Base-by-base conservation (phyloP, 2,888 invertebrate genomes). In the Eretmocerus hayati region DNA sequence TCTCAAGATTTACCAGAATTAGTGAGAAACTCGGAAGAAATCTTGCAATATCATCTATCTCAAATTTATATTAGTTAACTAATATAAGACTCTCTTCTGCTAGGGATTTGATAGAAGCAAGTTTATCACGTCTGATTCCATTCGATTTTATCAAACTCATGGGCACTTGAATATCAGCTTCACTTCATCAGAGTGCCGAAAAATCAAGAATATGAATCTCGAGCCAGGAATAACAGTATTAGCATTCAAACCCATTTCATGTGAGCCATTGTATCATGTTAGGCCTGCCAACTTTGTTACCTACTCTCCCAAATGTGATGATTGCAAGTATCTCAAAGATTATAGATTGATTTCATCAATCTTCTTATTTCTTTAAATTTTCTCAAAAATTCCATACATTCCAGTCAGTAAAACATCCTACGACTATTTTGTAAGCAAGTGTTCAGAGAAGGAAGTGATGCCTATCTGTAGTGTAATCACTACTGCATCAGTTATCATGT, bases 331-430 rank as follows among this genome's bases (percentile, higher is more conserved):
- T 37, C 35, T 15, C 4, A 36, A 30, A 5, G 19, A 15, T 41
- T 16, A 8, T 15, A 20, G 9, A 21, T 6, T 49, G n/a, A n/a
- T 36, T 33, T 44, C n/a, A 41, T 35, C 21, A 22, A 35, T 23
- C 23, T 36, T 35, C 2, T 41, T 42, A 38, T 19, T 42, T 46
- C 22, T 49, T 23, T 33, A 16, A n/a, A n/a, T n/a, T n/a, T n/a
- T n/a, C n/a, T n/a, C n/a, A n/a, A n/a, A n/a, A n/a, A n/a, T 43
- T 21, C 31, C n/a, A 42, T 41, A 26, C 26, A 9, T 26, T 26
- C 23, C 20, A 60, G 60, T 53, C 11, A 37, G 50, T 22, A 58
- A 53, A 49, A 22, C 37, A 33, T 55, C 57, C 31, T 59, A 57
- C 16, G 46, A 38, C 16, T 42, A 50, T 15, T 52, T 59, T 15